These are phyloP conservation scores for Galeruca laticollis DNA, from an alignment of 2,888 invertebrate genomes.

Conservation along the genomic window DNA sequence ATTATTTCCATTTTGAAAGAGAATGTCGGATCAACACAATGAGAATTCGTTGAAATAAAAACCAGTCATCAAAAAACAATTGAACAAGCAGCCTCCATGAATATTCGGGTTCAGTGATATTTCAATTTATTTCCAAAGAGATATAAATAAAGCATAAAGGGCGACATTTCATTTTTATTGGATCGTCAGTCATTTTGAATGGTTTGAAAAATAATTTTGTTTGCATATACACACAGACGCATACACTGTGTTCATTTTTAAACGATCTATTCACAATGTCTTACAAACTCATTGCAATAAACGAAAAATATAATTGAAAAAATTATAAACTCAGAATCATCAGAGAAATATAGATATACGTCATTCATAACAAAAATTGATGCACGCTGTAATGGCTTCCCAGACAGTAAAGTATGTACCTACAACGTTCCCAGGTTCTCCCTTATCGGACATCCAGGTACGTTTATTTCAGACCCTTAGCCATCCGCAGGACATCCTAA, in stretches of 20 bases:
- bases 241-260: not conserved
- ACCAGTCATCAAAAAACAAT: conserved; percentile 30
- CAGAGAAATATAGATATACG: no score
- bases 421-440: no score
- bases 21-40: conserved; percentile 5
- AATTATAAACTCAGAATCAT: no score
- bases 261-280: no score
- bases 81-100: conserved; percentile 29
- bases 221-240: conserved; percentile 17
- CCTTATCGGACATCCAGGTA: no score
- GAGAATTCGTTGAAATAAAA: conserved; percentile 27
- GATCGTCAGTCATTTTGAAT: conserved; percentile 36
- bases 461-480: no score
- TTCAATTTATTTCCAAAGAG: conserved; percentile 42
- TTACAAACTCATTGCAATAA: conserved; percentile 14
- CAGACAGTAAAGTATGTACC: no score
- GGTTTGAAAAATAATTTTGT: conserved; percentile 36
- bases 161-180: conserved; percentile 39
- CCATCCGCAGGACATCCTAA: no score
- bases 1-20: conserved; percentile 12
- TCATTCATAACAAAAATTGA: no score
- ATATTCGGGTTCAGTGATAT: conserved; percentile 35
- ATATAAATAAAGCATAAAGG: conserved; percentile 37
- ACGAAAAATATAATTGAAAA: not conserved
- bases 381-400: no score